phyloP scores from a whole-genome alignment of 1,140 invertebrate genomes.

The Rhopalosiphum maidis region DNA sequence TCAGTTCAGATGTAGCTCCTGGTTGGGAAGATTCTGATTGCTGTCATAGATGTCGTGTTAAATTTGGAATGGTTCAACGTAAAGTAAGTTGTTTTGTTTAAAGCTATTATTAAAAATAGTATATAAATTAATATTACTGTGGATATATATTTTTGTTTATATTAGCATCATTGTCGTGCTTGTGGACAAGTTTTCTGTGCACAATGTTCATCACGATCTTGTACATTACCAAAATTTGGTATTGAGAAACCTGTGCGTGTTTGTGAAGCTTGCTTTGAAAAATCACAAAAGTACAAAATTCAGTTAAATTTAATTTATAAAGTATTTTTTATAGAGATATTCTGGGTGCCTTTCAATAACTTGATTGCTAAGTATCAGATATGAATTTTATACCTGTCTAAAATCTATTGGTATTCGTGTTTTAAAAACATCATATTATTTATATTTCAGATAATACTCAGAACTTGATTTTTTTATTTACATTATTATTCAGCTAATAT shows the following conservation, averaged over 20 bases:
- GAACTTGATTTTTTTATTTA: background rate
- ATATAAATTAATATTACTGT: background rate
- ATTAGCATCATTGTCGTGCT: conserved; percentile 92
- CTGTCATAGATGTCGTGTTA: conserved; percentile 89
- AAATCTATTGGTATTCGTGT: background rate
- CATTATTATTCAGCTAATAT: background rate
- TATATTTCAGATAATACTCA: background rate
- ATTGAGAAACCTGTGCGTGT: conserved; percentile 98
- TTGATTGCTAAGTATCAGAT: background rate
- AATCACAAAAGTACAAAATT: conserved; percentile 76
- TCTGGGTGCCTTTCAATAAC: background rate
- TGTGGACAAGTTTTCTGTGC: conserved; percentile 97
- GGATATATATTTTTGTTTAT: conserved; percentile 59
- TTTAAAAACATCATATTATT: background rate
- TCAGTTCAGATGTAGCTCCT: conserved; percentile 93
- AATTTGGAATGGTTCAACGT: conserved; percentile 82
- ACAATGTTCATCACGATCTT: conserved; percentile 88
- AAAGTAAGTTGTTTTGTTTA: conserved; percentile 67
- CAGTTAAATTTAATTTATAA: conserved; percentile 54
- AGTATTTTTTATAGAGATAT: background rate
- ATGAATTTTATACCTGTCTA: background rate
- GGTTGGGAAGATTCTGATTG: conserved; percentile 96
- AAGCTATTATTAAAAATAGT: background rate
- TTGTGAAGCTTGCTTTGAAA: conserved; percentile 94
- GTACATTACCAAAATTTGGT: conserved; percentile 96